Evolutionary conservation across 2,797 vertebrate species (phyloP), one percentile per base, ranked within the genome.

Genomic region (Halcyon badia): DNA sequence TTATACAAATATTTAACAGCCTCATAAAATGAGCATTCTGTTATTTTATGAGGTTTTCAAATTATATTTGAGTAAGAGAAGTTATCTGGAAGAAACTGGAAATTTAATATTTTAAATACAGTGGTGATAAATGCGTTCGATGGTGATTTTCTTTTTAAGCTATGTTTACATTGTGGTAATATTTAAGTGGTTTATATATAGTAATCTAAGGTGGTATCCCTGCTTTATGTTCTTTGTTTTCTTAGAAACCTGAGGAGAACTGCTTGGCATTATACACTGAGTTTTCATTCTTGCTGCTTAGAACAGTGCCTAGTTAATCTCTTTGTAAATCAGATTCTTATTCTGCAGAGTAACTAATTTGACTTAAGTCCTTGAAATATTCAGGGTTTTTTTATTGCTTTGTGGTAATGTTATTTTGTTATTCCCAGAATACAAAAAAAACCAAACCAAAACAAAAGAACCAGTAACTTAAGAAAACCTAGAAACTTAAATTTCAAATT

Each of bases 71-170:
- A 68, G 28, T 61, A 64, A 75, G 61, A 72, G 58, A 85, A 68
- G 14, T 84, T 84, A 92, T 56, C 80, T 95, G 97, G 87, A 95
- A 95, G 60, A 96, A 97, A 97, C 98, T 98, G 98, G 97, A 97
- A 95, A 70, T 91, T 82, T 81, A 82, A 10, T 90, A 76, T 86
- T 91, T 96, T 77, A 89, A 85, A 77, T 82, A 57, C 56, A 42
- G 33, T 75, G 52, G 90, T 88, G 64, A 95, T 96, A 87, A 87
- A 80, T 90, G 77, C 95, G 82, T 95, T 96, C 5, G 11, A 49
- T 87, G 24, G 44, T 73, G 2, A 94, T 97, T 95, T 95, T 93
- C 31, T 87, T 83, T 91, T 90, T 22, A 88, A 97, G 57, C 97
- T 95, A 96, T 95, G 95, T 98, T 98, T 98, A 97, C 94, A 86